These are phyloP conservation scores for Drosophila differens DNA, from an alignment of 2,888 invertebrate genomes.

Conservation along the genomic window DNA sequence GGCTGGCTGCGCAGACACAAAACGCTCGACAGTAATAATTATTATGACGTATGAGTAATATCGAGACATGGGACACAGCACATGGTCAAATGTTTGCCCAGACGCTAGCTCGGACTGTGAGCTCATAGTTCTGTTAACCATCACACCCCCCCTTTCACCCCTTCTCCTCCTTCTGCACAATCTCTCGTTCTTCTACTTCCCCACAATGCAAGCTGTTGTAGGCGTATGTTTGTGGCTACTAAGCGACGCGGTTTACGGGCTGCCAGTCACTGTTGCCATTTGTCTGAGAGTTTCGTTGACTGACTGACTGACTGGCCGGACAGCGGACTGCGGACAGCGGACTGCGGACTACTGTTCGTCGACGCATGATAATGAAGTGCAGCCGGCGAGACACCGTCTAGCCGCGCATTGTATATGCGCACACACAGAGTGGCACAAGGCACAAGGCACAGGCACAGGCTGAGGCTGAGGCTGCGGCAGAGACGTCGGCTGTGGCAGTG, in stretches of 20 bases:
- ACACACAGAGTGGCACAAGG: constrained; percentile 40
- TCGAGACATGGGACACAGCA: constrained; percentile 40
- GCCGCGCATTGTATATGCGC: constrained; percentile 75
- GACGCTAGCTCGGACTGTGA: constrained; percentile 34
- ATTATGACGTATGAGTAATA: constrained; percentile 77
- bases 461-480: constrained; percentile 8
- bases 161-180: not conserved
- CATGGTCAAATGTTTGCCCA: constrained; percentile 60
- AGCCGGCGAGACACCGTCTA: constrained; percentile 84
- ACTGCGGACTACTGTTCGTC: constrained; percentile 63
- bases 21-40: constrained; percentile 32
- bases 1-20: constrained; percentile 45
- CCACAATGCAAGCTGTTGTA: constrained; percentile 69
- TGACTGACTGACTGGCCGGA: constrained; percentile 46
- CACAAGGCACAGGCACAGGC: constrained; percentile 16
- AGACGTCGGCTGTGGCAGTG: constrained; percentile 28
- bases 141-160: not conserved
- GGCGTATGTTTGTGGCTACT: constrained; percentile 59
- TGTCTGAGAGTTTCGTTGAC: constrained; percentile 27
- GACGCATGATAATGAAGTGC: constrained; percentile 83
- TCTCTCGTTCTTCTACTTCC: constrained; percentile 14
- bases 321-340: constrained; percentile 39
- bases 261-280: constrained; percentile 39
- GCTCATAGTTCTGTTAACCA: constrained; percentile 21
- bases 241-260: constrained; percentile 50